phyloP scores from a whole-genome alignment of 2,888 invertebrate species.

The Cartodere bifasciata region DNA sequence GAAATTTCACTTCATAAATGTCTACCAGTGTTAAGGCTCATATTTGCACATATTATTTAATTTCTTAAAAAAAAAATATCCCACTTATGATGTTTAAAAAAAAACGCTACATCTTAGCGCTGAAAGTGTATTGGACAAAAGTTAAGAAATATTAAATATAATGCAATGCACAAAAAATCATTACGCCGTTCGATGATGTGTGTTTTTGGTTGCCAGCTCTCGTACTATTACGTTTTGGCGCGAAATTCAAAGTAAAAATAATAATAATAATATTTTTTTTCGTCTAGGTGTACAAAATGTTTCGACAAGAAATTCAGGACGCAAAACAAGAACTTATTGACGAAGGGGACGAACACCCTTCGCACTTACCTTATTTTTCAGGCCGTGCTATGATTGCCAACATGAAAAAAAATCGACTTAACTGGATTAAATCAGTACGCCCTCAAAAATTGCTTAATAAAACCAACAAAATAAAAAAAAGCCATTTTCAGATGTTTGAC shows the following conservation, averaged over 20 bases:
- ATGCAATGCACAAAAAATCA: too few relatives aligned
- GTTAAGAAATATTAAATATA: too few relatives aligned
- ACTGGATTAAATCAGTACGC: conserved; percentile 44
- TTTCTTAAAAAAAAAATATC: too few relatives aligned
- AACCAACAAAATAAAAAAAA: neutral
- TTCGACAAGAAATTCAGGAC: conserved; percentile 60
- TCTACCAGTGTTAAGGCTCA: too few relatives aligned
- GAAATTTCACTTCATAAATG: too few relatives aligned
- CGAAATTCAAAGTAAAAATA: neutral
- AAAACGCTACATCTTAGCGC: too few relatives aligned
- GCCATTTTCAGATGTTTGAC: conserved; percentile 38
- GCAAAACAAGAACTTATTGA: conserved; percentile 57
- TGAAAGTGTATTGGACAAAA: too few relatives aligned
- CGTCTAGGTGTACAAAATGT: conserved; percentile 68
- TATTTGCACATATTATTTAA: too few relatives aligned
- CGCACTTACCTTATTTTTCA: conserved; percentile 56
- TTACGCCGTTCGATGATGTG: too few relatives aligned
- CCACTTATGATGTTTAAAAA: too few relatives aligned
- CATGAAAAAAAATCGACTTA: conserved; percentile 52
- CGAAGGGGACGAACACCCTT: conserved; percentile 47
- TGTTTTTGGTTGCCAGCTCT: too few relatives aligned
- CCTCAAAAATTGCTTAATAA: neutral
- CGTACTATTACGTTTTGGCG: too few relatives aligned
- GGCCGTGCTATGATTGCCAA: conserved; percentile 58
- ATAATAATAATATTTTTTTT: conserved; percentile 11